Conservation (phyloP, 2,797 vertebrate genomes). For the Centropyge bicolor region DNA sequence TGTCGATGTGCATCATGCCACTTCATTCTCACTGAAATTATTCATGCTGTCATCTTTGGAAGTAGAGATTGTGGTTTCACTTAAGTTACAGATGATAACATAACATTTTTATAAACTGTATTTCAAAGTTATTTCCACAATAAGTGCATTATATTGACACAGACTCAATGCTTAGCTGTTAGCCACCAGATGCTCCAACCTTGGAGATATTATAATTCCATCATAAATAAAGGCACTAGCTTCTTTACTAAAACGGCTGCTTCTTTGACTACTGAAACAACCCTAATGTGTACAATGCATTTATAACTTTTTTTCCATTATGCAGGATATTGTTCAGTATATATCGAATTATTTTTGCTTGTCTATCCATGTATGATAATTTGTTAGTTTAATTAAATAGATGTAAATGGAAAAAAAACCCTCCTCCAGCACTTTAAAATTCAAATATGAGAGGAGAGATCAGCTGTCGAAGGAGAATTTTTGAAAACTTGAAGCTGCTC, state of each 20-base stretch:
- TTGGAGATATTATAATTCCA: not conserved
- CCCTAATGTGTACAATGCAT: not conserved
- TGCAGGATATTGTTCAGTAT: not conserved
- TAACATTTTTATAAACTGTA: slow-evolving; percentile 11
- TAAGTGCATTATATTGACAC: slow-evolving; percentile 30
- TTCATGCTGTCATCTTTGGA: slow-evolving; percentile 32
- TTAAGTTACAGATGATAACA: not conserved
- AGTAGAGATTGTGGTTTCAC: slow-evolving; percentile 21
- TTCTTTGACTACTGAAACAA: not conserved
- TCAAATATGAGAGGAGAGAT: not conserved
- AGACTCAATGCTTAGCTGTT: not conserved
- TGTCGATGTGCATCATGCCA: not conserved
- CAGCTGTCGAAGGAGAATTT: not conserved
- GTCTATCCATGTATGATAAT: not conserved
- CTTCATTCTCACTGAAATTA: slow-evolving; percentile 23
- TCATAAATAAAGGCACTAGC: slow-evolving; percentile 58
- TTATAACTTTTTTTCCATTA: not conserved
- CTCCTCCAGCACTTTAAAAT: not conserved
- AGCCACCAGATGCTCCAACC: not conserved
- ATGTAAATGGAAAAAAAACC: not conserved
- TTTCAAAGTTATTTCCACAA: slow-evolving; percentile 56
- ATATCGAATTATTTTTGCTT: slow-evolving; percentile 6
- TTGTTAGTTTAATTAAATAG: not conserved
- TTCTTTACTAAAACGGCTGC: slow-evolving; percentile 15
- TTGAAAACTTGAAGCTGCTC: not conserved